Evolutionary conservation across 2,113 vertebrate genomes (phyloP), one percentile per base, ranked within the genome.

Genomic region (Gulo gulo): DNA sequence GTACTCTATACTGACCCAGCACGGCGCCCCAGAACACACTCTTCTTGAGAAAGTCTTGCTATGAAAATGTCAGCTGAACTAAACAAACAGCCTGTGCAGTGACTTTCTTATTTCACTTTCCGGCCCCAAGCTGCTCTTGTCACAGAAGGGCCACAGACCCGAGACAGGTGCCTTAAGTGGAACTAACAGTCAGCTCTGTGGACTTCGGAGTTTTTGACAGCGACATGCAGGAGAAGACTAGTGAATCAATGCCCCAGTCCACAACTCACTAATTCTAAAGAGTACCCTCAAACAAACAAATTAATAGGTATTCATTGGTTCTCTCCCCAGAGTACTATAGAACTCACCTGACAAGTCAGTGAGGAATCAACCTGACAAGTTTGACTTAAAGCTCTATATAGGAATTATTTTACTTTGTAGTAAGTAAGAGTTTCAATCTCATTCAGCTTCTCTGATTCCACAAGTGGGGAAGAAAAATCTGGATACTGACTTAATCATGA

Each of bases 231-330:
- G 78, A 91, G 67, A 59, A 36, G 45, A 92, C 50, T 76, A 78
- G 80, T 45, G 73, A 94, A 80, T 71, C 24, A 86, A 59, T 86
- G 45, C 4, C 11, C 61, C 4, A 39, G 26, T 39, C 39, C 47
- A 80, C 36, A 85, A 82, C 36, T 92, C 23, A 50, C 61, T 73
- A 69, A 63, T 31, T 39, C 59, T 79, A 86, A 79, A 50, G 34
- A 81, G 76, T 78, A 80, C 12, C 79, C 34, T 76, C 24, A 88
- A 96, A 95, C 34, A 97, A 73, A 63, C 81, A 82, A 80, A 74
- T 61, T 36, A 67, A 88, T 0, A 78, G 14, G n/a, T 39, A 95
- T 39, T 67, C 34, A 78, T 3, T 63, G 29, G 29, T 92, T 93
- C 14, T 90, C 31, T 87, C 26, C 20, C 29, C 36, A 47, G 73